Evolutionary conservation across 1,140 invertebrate species (phyloP), one percentile per base, ranked within the genome.

Genomic region (Dolichoris vasculosae): DNA sequence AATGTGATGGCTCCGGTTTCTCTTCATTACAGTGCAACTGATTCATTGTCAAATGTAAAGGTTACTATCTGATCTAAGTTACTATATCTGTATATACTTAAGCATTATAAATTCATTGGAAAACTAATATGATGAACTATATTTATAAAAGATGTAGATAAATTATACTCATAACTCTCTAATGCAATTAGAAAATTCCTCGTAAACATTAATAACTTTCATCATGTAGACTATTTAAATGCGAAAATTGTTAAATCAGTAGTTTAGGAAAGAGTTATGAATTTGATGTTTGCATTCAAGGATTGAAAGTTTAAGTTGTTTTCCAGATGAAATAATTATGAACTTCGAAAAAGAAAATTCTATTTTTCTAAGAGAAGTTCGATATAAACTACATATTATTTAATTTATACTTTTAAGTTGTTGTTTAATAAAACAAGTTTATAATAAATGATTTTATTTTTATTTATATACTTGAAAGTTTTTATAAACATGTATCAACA

Each of bases 211-310:
- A 86, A 93, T 0, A 91, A 93, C 82, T 96, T 96, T 85, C 95
- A 95, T 88, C 96, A 96, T 88, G 89, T 96, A 84, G 96, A 96
- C 86, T 96, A 95, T 87, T 89, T 96, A 9, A 96, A 95, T 93
- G 95, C 94, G 0, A 95, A 94, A 48, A 94, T 96, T 84, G 95
- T 94, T 0, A 94, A 94, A 48, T 89, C 89, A 59, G 89, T 95
- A n/a, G 89, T 96, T 0, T 96, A 96, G 84, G 89, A 94, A 48
- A 91, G 95, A 17, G 88, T 96, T 64, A 85, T 95, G 48, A 93
- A 93, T 48, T 94, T 95, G 69, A 94, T 95, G 88, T 55, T 2
- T 15, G 6, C 13, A 13, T 77, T 46, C 59, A 17, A 63, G 23
- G 7, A 48, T 69, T 69, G 7, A 82, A 43, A 38, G 35, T n/a